Base-by-base conservation (phyloP, 2,797 vertebrate genomes). In the Tokudaia muenninki region DNA sequence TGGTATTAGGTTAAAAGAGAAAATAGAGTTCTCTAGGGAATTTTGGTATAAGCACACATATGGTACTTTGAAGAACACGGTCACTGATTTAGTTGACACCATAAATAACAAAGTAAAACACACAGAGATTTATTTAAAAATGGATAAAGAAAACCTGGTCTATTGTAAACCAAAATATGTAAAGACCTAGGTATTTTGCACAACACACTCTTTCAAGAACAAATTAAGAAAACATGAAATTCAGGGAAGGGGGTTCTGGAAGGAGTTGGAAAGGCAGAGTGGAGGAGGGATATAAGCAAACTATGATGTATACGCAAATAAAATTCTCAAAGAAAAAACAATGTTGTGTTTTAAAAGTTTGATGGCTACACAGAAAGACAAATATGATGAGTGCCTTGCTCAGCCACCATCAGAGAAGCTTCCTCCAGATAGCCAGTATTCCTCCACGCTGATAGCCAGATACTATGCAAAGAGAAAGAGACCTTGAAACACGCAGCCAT, bases 21-120 rank as follows among this genome's bases (percentile, higher is more conserved):
- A 34, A 77, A 57, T 4, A 26, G 92, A 72, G n/a, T 52, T 0
- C 21, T 47, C 41, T 13, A 65, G 81, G 34, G 50, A 92, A 87
- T 67, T 90, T 57, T 77, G 34, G 47, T 47, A 37, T 26, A 52
- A 22, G 63, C 10, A 91, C 34, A 88, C 24, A 96, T 31, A 75
- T 16, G 3, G 24, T 50, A 44, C 82, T 84, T 41, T 65, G 70
- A 80, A 65, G 74, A 94, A 87, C 14, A 81, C 26, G 34, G 17
- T 34, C n/a, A 34, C 26, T 87, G 57, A 84, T 94, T 93, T 93
- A 75, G 16, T 14, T 52, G 61, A 83, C 82, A 78, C 16, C 41
- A 44, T n/a, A 94, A 90, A 87, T n/a, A 80, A 63, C 13, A 95
- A 92, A 72, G 44, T 63, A 52, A 88, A 87, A 63, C 44, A 61